A percentile compares a stretch with the other conserved stretches of the same genome.
phyloP scores from a whole-genome alignment of 2,113 vertebrate species.

The Siniperca knerii region DNA sequence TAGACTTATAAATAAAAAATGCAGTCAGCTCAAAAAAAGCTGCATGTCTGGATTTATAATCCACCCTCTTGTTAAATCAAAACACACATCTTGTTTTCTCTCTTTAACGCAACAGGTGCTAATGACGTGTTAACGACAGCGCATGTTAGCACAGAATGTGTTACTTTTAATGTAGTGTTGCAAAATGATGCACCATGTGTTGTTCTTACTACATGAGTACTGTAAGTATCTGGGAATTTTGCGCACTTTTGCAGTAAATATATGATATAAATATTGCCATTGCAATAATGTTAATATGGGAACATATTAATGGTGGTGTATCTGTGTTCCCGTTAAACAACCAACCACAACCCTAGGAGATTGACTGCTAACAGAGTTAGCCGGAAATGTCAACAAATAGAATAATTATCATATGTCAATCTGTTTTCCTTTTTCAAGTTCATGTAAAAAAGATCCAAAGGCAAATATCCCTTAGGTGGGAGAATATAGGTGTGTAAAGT shows the following conservation, averaged over 20 bases:
- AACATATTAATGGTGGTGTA: background rate
- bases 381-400: slow-evolving; percentile 32
- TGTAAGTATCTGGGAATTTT: background rate
- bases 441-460: slow-evolving; percentile 25
- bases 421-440: slow-evolving; percentile 6
- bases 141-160: background rate
- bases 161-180: background rate
- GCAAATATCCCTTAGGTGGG: background rate
- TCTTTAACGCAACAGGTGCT: slow-evolving; percentile 2
- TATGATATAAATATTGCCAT: background rate
- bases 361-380: slow-evolving; percentile 6
- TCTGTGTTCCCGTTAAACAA: slow-evolving; percentile 4
- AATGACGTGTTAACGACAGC: slow-evolving; percentile 24
- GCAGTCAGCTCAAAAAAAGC: background rate
- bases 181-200: background rate
- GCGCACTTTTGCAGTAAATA: background rate
- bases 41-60: background rate
- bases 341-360: background rate
- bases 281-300: background rate
- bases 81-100: background rate
- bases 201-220: background rate
- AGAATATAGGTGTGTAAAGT: background rate
- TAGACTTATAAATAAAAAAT: background rate
- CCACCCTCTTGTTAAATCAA: background rate
- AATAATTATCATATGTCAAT: slow-evolving; percentile 20